Evolutionary conservation across 2,888 invertebrate genomes (phyloP).

Genomic region (Volucella inflata): DNA sequence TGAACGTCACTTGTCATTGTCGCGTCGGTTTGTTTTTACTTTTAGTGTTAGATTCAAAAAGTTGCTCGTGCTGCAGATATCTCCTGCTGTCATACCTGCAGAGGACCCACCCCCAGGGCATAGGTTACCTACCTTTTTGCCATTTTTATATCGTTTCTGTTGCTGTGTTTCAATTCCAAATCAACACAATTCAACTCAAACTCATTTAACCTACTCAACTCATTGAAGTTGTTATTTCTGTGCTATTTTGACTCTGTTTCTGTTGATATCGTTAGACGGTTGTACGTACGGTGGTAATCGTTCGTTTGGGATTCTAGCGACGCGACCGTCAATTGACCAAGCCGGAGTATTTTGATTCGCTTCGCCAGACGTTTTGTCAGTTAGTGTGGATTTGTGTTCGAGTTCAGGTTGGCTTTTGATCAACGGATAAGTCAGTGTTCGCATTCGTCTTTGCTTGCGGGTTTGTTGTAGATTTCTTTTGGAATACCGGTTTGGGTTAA

Average conservation of each 20-base stretch:
- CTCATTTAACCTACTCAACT: conserved; percentile 9
- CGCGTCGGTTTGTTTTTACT: no score
- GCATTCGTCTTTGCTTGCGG: conserved; percentile 3
- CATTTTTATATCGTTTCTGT: background rate
- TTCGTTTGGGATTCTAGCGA: conserved; percentile 14
- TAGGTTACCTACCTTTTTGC: no score
- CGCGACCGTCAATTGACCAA: conserved; percentile 54
- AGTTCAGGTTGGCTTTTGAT: conserved; percentile 35
- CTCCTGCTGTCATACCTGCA: no score
- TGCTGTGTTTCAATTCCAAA: conserved; percentile 42
- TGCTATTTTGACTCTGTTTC: background rate
- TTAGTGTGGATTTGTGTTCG: conserved; percentile 26
- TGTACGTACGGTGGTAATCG: conserved; percentile 28
- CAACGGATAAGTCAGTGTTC: conserved; percentile 38
- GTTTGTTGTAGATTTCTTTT: background rate
- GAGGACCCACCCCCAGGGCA: no score
- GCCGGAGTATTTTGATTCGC: conserved; percentile 45
- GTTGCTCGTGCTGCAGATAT: no score
- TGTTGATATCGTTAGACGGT: background rate
- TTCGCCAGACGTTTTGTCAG: conserved; percentile 7
- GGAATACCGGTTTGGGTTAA: conserved; percentile 49
- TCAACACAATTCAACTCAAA: background rate
- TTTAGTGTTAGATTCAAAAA: no score
- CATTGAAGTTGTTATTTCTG: background rate
- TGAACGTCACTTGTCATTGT: no score